phyloP scores from a whole-genome alignment of 2,113 vertebrate species.

The Antidorcas marsupialis region DNA sequence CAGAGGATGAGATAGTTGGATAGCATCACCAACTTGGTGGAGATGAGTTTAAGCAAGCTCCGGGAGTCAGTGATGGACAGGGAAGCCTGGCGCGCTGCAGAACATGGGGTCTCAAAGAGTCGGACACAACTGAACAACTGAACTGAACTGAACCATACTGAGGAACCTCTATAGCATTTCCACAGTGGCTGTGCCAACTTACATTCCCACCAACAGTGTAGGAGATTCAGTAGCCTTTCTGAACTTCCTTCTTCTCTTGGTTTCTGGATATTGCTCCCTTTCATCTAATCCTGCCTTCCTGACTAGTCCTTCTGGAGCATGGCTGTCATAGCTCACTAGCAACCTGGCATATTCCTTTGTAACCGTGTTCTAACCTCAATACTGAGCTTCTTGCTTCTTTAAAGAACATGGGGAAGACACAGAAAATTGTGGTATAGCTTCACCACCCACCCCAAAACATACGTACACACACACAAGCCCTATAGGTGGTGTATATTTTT shows the following conservation, averaged over 20 bases:
- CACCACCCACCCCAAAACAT: too few species aligned
- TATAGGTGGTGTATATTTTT: not conserved
- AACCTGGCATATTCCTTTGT: not conserved
- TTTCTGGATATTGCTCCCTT: not conserved
- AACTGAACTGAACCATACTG: not conserved
- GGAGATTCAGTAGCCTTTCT: not conserved
- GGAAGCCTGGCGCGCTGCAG: not conserved
- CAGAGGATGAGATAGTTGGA: not conserved
- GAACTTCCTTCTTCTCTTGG: not conserved
- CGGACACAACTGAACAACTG: rapidly evolving
- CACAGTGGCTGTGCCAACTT: not conserved
- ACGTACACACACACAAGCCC: not conserved
- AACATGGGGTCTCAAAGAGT: not conserved
- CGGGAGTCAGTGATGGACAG: not conserved
- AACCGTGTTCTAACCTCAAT: not conserved
- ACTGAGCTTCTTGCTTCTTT: not conserved
- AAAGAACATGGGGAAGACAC: not conserved
- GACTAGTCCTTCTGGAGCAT: not conserved
- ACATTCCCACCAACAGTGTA: not conserved
- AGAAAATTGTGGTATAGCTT: not conserved
- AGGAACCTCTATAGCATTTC: not conserved
- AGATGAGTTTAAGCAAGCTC: not conserved
- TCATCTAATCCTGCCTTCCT: not conserved
- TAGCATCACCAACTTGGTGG: not conserved
- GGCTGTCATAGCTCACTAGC: not conserved